These are phyloP conservation scores for Calcarius lapponicus DNA, from an alignment of 2,797 vertebrate genomes.

Conservation along the genomic window DNA sequence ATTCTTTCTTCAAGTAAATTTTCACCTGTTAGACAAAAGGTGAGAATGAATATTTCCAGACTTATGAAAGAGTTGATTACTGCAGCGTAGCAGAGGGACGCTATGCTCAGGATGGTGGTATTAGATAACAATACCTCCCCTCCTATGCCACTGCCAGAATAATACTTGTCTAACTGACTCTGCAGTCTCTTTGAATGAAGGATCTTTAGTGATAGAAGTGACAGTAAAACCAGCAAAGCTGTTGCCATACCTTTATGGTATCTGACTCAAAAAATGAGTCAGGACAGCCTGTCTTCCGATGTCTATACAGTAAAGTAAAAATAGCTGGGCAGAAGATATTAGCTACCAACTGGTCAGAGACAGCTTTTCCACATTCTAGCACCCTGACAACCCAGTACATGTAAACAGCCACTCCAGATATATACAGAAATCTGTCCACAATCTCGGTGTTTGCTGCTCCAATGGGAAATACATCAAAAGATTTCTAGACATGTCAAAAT, in stretches of 20 bases:
- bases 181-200: background rate
- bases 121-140: background rate
- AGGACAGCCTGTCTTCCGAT: background rate
- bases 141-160: background rate
- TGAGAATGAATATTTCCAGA: background rate
- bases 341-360: background rate
- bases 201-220: background rate
- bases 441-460: background rate
- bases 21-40: constrained; percentile 83
- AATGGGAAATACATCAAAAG: background rate
- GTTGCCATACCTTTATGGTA: background rate
- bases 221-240: background rate
- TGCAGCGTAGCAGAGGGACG: background rate
- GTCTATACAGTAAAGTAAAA: background rate
- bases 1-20: constrained; percentile 92
- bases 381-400: background rate
- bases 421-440: background rate
- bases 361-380: background rate
- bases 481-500: background rate
- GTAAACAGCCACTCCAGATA: background rate
- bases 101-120: background rate
- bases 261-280: background rate
- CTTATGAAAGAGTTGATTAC: background rate
- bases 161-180: background rate
- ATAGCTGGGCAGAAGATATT: background rate